Evolutionary conservation across 2,113 vertebrate genomes (phyloP).

Genomic region (Ptychochromis oligacanthus): DNA sequence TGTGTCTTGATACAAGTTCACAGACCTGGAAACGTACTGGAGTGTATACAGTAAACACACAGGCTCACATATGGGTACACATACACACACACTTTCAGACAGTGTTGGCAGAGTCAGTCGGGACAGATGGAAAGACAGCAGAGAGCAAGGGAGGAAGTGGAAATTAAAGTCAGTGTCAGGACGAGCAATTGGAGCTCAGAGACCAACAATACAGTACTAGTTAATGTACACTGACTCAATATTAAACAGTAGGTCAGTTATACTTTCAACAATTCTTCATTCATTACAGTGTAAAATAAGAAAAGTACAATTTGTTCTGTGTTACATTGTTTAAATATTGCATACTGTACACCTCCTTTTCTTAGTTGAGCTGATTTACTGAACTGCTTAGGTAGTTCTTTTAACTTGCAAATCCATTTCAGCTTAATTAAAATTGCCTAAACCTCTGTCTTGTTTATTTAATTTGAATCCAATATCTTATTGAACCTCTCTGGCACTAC

Average conservation of each 20-base stretch:
- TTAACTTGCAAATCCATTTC: background rate
- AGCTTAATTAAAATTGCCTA: background rate
- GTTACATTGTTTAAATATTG: background rate
- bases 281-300: background rate
- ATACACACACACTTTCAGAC: constrained; percentile 24
- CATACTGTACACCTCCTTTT: background rate
- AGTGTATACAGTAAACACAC: constrained; percentile 40
- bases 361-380: background rate
- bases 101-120: constrained; percentile 47
- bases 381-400: constrained; percentile 1
- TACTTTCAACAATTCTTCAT: background rate
- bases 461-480: background rate
- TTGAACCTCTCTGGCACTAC: background rate
- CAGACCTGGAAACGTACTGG: constrained; percentile 51
- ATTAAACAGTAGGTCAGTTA: background rate
- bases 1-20: constrained; percentile 59
- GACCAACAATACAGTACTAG: constrained; percentile 22
- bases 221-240: background rate
- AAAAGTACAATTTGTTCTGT: background rate
- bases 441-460: constrained; percentile 13
- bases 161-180: constrained; percentile 72
- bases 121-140: constrained; percentile 73
- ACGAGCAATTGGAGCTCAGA: constrained; percentile 52
- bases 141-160: constrained; percentile 54
- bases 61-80: background rate